phyloP scores from a whole-genome alignment of 2,888 invertebrate genomes.

The Luperina nickerlii region DNA sequence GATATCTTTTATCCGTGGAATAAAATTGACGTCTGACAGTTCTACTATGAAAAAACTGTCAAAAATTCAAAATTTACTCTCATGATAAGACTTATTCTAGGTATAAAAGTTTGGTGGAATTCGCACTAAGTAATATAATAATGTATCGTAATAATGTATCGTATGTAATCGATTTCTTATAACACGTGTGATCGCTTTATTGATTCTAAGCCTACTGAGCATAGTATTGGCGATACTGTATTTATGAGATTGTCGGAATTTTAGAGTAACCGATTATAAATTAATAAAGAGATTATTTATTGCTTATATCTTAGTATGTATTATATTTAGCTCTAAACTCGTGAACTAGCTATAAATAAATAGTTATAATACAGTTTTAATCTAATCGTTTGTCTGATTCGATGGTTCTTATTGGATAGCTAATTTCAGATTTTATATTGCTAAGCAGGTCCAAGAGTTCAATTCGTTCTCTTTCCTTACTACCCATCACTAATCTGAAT shows the following conservation, averaged over 20 bases:
- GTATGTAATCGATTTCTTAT: background rate
- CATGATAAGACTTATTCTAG: no score
- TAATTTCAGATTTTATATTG: background rate
- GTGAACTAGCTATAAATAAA: background rate
- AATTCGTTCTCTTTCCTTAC: background rate
- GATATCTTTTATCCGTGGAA: no score
- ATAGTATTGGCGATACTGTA: conserved; percentile 13
- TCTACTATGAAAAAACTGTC: no score
- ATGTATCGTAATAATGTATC: no score
- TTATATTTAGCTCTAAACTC: conserved; percentile 3
- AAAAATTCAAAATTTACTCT: no score
- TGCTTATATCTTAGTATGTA: background rate
- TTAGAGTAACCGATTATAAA: conserved; percentile 2
- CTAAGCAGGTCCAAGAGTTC: background rate
- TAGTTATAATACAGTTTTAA: background rate
- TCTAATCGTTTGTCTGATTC: no score
- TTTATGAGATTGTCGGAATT: conserved; percentile 15
- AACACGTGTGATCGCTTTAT: conserved; percentile 13
- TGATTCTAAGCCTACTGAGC: conserved; percentile 12
- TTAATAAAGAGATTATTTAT: conserved; percentile 1
- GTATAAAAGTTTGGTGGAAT: no score
- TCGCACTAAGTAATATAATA: background rate
- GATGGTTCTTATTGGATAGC: background rate
- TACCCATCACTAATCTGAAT: no score
- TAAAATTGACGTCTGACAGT: no score